Base-by-base conservation (phyloP, 2,797 vertebrate species). In the Selene dorsalis region DNA sequence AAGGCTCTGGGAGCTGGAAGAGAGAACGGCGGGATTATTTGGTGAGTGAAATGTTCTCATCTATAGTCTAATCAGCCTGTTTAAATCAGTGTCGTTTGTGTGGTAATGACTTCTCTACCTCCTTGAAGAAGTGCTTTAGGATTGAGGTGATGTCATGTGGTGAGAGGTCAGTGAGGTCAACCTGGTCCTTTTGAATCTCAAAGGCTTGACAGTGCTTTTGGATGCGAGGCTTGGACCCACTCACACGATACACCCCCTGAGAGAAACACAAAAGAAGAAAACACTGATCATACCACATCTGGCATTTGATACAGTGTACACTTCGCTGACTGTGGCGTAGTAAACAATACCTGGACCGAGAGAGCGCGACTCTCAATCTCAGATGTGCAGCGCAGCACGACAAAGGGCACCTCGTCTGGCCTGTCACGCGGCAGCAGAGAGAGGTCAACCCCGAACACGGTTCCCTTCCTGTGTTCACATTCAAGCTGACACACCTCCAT, bases 61-160 rank as follows among this genome's bases (percentile, higher is more conserved):
- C 14, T 41, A 20, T 7, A 43, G 0, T 63, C 3, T 32, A 26
- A 43, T 67, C 3, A 53, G 4, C 16, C 14, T 45, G 45, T 73
- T 26, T 3, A 10, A 8, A 18, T 57, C 4, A 24, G 6, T n/a
- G 0, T 35, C 3, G 14, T 47, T 59, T 0, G 32, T 55, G 24
- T 66, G n/a, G 57, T 6, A 53, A 24, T 14, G 32, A 45, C 16
- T 77, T n/a, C n/a, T 39, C 38, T 92, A 98, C 97, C 93, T 97
- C 96, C 83, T 98, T 97, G 62, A 99, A 95, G 90, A 98, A 99
- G 70, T 97, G 95, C 90, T 99, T 99, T 24, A 99, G 95, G 66
- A 96, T 94, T 0, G 96, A 95, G 0, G 96, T 95, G 91, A 99
- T 93, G 67, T 99, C 98, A 5, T 99, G 98, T 0, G 98, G 97